Evolutionary conservation across 2,888 invertebrate genomes (phyloP).

Genomic region (Mycalesis mineus): DNA sequence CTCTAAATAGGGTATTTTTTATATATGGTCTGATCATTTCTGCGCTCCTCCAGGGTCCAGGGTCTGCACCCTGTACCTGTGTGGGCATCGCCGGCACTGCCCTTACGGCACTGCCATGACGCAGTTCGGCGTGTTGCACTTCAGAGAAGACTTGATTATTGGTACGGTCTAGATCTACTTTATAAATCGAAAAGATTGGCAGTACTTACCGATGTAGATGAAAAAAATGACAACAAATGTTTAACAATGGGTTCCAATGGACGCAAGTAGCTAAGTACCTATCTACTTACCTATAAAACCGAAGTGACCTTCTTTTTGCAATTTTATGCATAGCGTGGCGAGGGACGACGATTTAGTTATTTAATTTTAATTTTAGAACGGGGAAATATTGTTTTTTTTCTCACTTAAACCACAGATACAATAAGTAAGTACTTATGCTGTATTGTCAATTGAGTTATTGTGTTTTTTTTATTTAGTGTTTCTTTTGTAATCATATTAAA

Average conservation of each 20-base stretch:
- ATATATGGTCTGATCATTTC: no score
- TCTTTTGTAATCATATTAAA: not conserved
- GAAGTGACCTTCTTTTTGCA: conserved; percentile 19
- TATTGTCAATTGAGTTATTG: conserved; percentile 11
- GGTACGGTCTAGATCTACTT: no score
- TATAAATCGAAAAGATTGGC: no score
- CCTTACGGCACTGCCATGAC: no score
- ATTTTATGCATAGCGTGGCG: conserved; percentile 15
- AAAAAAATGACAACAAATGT: not conserved
- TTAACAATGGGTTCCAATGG: not conserved
- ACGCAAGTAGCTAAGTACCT: not conserved
- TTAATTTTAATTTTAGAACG: conserved; percentile 24
- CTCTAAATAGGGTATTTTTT: no score
- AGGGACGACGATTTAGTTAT: conserved; percentile 17
- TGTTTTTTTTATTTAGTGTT: conserved; percentile 3
- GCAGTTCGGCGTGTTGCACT: no score
- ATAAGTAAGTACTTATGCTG: conserved; percentile 5
- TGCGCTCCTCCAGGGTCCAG: no score
- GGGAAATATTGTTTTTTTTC: conserved; percentile 33
- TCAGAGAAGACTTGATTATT: no score
- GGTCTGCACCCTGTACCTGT: no score
- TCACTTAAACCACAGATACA: conserved; percentile 9
- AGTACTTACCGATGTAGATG: no score
- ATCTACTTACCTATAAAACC: conserved; percentile 4
- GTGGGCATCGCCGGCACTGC: no score